Evolutionary conservation across 2,797 vertebrate species (phyloP), one percentile per base, ranked within the genome.

Genomic region (Aphelocoma californica): DNA sequence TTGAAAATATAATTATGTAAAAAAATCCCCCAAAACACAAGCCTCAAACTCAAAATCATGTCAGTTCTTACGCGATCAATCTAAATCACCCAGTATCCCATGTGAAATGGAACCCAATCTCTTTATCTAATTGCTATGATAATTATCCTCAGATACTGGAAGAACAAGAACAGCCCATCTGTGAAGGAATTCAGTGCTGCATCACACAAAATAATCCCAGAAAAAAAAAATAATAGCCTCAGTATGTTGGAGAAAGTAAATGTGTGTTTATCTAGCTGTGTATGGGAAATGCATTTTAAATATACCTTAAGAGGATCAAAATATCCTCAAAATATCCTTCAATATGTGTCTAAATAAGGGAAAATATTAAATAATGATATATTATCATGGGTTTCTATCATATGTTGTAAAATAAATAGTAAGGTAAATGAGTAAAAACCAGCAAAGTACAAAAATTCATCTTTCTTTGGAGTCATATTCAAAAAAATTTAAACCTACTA

Each of bases 51-150:
- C 50, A 62, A 75, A 90, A 90, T 32, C 40, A 6, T 11, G 51
- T 61, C 77, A 64, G 36, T 34, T 90, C 54, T 81, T n/a, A 58
- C 81, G 61, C n/a, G 2, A 70, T 77, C 73, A 56, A 38, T 61
- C 78, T 57, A 74, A 82, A 94, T 81, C 69, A 53, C 28, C 14
- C 36, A 31, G 42, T 32, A 82, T 81, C 84, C 73, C 75, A 34
- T 10, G 38, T 36, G 91, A 86, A 93, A 92, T 45, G 25, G 66
- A 96, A 81, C 57, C 57, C 38, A 80, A 60, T 51, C 65, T 69
- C 79, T 92, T 84, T 28, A 69, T 82, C 64, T 91, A 85, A 94
- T 88, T 95, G 75, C 61, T 74, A 9, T 42, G 61, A 88, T 86
- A 91, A 92, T 93, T 92, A 62, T 81, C 81, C 70, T 82, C 50